These are phyloP conservation scores for Lordiphosa mommai DNA, from an alignment of 1,140 invertebrate species.

Conservation along the genomic window DNA sequence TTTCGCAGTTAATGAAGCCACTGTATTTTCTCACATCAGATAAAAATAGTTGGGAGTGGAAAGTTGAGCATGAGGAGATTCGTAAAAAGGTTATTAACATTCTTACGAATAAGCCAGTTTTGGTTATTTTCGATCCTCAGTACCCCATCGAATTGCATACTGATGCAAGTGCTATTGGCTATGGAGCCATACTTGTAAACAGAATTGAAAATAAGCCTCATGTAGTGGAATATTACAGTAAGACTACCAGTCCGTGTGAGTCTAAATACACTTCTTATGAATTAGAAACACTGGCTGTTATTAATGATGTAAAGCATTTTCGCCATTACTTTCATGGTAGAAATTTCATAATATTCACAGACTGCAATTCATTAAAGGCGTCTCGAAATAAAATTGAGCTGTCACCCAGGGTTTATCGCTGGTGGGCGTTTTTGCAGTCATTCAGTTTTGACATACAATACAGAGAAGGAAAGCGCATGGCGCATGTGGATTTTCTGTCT, in stretches of 20 bases:
- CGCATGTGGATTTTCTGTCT: constrained; percentile 2
- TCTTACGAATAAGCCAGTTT: constrained; percentile 7
- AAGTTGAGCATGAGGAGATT: not conserved
- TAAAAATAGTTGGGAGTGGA: not conserved
- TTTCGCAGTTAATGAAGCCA: not conserved
- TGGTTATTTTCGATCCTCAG: constrained; percentile 1
- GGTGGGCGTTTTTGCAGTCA: not conserved
- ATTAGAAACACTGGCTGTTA: not conserved
- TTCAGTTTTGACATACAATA: constrained; percentile 7
- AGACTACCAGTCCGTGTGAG: not conserved
- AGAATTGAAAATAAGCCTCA: constrained; percentile 1
- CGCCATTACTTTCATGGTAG: constrained; percentile 4
- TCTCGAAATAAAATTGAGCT: constrained; percentile 7
- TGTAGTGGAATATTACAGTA: constrained; percentile 5
- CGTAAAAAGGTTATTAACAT: constrained; percentile 1
- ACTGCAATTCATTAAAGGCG: constrained; percentile 7
- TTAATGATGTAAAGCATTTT: not conserved
- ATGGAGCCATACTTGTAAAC: constrained; percentile 3
- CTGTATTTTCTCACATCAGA: not conserved
- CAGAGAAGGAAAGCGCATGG: constrained; percentile 3
- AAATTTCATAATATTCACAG: constrained; percentile 4
- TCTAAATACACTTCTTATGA: not conserved
- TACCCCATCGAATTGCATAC: constrained; percentile 1
- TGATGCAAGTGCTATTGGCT: constrained; percentile 4
- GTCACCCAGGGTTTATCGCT: too few relatives aligned